A percentile compares a stretch with the other conserved stretches of the same genome.
Evolutionary conservation across 2,797 vertebrate genomes (phyloP).

Genomic region (Characodon lateralis): DNA sequence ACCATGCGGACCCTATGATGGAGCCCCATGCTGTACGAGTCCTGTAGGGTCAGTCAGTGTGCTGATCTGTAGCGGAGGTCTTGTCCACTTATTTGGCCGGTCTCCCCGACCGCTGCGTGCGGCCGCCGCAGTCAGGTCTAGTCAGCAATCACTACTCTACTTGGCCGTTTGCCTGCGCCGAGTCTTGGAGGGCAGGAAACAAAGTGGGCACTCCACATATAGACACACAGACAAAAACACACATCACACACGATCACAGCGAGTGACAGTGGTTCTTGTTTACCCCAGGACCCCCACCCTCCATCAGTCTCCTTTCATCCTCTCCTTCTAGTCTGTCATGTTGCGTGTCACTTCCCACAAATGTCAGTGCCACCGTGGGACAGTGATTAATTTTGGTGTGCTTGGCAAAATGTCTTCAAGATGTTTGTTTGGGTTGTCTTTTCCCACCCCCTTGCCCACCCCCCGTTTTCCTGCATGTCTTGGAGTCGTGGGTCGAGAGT

Average conservation of each 20-base stretch:
- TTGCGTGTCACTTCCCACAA: slow-evolving; percentile 80
- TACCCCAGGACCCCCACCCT: slow-evolving; percentile 62
- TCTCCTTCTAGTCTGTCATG: slow-evolving; percentile 75
- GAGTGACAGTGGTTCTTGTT: slow-evolving; percentile 78
- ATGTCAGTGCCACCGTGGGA: slow-evolving; percentile 80
- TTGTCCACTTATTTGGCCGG: slow-evolving; percentile 77
- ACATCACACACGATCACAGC: slow-evolving; percentile 48
- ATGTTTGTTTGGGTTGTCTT: slow-evolving; percentile 84
- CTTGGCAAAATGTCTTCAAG: slow-evolving; percentile 82
- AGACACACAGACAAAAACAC: slow-evolving; percentile 56
- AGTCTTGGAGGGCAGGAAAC: slow-evolving; percentile 73
- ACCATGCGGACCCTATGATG: slow-evolving; percentile 63
- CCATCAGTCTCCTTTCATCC: slow-evolving; percentile 67
- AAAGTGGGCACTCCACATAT: slow-evolving; percentile 61
- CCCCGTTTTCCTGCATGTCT: slow-evolving; percentile 49
- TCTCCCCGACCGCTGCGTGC: slow-evolving; percentile 73
- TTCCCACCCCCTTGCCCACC: slow-evolving; percentile 60
- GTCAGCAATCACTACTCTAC: slow-evolving; percentile 77
- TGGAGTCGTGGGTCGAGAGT: slow-evolving; percentile 66
- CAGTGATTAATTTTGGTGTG: slow-evolving; percentile 83
- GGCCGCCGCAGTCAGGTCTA: slow-evolving; percentile 68
- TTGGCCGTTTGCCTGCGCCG: slow-evolving; percentile 73
- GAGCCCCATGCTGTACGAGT: slow-evolving; percentile 75
- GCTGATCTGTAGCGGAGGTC: slow-evolving; percentile 80
- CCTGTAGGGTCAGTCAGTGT: slow-evolving; percentile 77